Evolutionary conservation across 2,888 invertebrate species (phyloP), one percentile per base, ranked within the genome.

Genomic region (Scotopteryx bipunctaria): DNA sequence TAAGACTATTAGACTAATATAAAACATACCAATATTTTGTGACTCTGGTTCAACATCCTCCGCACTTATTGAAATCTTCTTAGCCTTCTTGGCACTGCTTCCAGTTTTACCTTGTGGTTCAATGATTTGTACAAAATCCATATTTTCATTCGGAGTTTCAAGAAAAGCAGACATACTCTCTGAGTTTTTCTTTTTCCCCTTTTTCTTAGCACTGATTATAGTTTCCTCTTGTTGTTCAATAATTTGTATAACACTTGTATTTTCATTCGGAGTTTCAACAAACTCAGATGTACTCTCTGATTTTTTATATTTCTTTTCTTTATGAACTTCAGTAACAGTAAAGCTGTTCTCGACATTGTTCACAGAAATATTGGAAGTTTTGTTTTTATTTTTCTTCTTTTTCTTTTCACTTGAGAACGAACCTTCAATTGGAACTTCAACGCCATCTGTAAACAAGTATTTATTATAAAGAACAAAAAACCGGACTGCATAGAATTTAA

Each of bases 351-450:
- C 35, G 1, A 27, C 19, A 27, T 25, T 37, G n/a, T 41, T 23
- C 4, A 16, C 5, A 13, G 56, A 46, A 8, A 33, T 15, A 44
- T 45, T 21, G 5, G 48, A 44, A 29, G 21, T 53, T 44, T 32
- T 36, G 15, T 46, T 44, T 40, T 51, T 53, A 8, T 50, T 47
- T 37, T 57, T 54, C 21, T 55, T 58, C 42, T 52, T 57, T 36
- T 57, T 58, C 43, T 54, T 52, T 14, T 43, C 46, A 42, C 51
- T 51, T 23, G 31, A 32, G 3, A 51, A 42, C n/a, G 27, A 43
- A 13, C 16, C 23, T 44, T 55, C 55, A 1, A 37, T 9, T 3
- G 42, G 17, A 13, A 37, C 38, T 27, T 42, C 33, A 37, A 25
- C 14, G 13, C 50, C 46, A 43, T 43, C 55, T 55, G 41, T 23